phyloP scores from a whole-genome alignment of 2,888 invertebrate species.

The Brachyptera risi region DNA sequence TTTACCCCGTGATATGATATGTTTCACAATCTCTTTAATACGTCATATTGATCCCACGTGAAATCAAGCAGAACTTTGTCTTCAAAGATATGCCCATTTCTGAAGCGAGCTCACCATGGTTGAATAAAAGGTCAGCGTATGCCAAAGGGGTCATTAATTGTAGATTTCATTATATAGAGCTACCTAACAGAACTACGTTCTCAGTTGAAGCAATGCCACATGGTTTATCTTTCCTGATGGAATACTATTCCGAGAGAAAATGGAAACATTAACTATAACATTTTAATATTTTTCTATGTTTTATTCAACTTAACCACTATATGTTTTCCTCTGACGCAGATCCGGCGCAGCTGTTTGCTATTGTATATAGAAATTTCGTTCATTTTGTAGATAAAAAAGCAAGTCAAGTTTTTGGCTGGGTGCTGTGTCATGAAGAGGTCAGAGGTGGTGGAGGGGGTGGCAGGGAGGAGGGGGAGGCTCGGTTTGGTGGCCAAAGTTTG shows the following conservation, averaged over 20 bases:
- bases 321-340: background rate
- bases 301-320: conserved; percentile 10
- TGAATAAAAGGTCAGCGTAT: background rate
- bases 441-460: background rate
- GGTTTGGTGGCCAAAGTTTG: background rate
- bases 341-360: conserved; percentile 5
- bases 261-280: conserved; percentile 9
- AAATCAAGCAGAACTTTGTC: background rate
- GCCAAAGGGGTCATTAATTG: background rate
- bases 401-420: conserved; percentile 6
- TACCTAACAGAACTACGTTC: background rate
- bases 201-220: background rate
- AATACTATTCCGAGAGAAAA: background rate
- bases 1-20: background rate
- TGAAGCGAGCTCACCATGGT: background rate
- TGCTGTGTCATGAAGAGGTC: conserved; percentile 12
- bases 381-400: background rate
- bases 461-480: background rate
- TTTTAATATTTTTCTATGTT: conserved; percentile 5
- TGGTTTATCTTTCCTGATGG: no score
- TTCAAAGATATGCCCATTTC: background rate
- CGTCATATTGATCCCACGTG: background rate
- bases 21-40: conserved; percentile 1
- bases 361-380: conserved; percentile 6
- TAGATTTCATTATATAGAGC: background rate